phyloP scores from a whole-genome alignment of 2,797 vertebrate genomes.

The Syndactyla subalaris region DNA sequence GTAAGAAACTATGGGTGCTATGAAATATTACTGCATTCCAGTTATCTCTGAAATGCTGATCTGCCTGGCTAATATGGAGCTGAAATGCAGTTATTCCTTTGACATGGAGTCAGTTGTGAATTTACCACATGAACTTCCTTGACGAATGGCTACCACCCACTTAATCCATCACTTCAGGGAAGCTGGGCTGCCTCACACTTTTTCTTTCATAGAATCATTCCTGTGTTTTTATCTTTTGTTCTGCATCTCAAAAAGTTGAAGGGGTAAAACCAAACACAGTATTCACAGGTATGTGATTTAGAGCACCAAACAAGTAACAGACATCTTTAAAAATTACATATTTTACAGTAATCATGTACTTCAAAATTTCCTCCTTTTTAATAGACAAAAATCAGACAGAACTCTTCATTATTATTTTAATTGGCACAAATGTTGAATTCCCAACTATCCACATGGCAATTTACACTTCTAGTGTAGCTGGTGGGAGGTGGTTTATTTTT shows the following conservation, averaged over 20 bases:
- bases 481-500: constrained; percentile 57
- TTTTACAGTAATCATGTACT: not conserved
- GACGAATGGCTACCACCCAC: constrained; percentile 41
- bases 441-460: constrained; percentile 36
- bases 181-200: not conserved
- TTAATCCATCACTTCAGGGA: constrained; percentile 33
- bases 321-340: not conserved
- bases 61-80: not conserved
- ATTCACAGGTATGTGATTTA: not conserved
- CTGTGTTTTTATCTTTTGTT: constrained; percentile 17
- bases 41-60: constrained; percentile 18
- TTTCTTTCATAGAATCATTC: not conserved
- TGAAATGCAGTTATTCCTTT: constrained; percentile 35
- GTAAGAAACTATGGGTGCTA: not conserved
- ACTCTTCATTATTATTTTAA: constrained; percentile 60
- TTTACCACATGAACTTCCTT: constrained; percentile 45
- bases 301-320: not conserved
- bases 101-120: constrained; percentile 25
- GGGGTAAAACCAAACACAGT: not conserved
- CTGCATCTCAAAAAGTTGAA: constrained; percentile 3
- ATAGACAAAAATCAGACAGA: not conserved
- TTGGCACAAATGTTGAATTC: constrained; percentile 23
- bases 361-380: not conserved
- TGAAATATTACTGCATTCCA: constrained; percentile 21
- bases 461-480: constrained; percentile 1